Evolutionary conservation across 2,888 invertebrate species (phyloP).

Genomic region (Drosophila affinis): DNA sequence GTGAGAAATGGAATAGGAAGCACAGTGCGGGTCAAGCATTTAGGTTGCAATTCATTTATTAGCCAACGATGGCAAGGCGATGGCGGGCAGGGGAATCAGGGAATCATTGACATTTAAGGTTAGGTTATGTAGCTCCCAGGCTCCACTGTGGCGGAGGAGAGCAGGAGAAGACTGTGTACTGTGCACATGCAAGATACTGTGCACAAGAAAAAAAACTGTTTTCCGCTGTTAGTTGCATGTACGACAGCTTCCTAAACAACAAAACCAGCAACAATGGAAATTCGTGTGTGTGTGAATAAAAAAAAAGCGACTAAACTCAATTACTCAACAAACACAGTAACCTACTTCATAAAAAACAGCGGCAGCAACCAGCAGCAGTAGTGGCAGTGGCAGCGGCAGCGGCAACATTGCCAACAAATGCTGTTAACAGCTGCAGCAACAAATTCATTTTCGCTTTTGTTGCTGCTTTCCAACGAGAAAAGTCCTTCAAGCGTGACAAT

Average conservation of each 20-base stretch:
- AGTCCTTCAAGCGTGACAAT: slow-evolving; percentile 80
- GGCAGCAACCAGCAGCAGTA: slow-evolving; percentile 16
- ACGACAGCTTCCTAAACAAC: slow-evolving; percentile 67
- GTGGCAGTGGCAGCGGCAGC: slow-evolving; percentile 17
- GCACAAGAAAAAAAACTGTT: slow-evolving; percentile 64
- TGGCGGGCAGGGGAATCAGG: neutral
- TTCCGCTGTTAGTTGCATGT: slow-evolving; percentile 64
- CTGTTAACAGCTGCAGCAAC: slow-evolving; percentile 65
- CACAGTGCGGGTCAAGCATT: slow-evolving; percentile 18
- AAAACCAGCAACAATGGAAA: slow-evolving; percentile 44
- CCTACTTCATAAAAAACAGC: slow-evolving; percentile 72
- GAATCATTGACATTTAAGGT: slow-evolving; percentile 1
- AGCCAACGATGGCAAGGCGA: neutral
- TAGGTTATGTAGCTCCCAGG: neutral
- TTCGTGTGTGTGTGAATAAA: slow-evolving; percentile 69
- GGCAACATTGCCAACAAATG: slow-evolving; percentile 47
- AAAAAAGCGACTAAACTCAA: slow-evolving; percentile 76
- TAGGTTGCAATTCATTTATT: slow-evolving; percentile 8
- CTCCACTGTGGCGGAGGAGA: neutral
- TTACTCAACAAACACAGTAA: slow-evolving; percentile 79
- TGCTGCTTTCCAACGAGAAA: slow-evolving; percentile 58
- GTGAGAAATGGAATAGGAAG: slow-evolving; percentile 34
- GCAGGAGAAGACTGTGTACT: neutral
- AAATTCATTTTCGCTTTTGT: slow-evolving; percentile 77
- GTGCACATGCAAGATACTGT: neutral